phyloP scores from a whole-genome alignment of 1,140 invertebrate species.

The Listronotus oregonensis region DNA sequence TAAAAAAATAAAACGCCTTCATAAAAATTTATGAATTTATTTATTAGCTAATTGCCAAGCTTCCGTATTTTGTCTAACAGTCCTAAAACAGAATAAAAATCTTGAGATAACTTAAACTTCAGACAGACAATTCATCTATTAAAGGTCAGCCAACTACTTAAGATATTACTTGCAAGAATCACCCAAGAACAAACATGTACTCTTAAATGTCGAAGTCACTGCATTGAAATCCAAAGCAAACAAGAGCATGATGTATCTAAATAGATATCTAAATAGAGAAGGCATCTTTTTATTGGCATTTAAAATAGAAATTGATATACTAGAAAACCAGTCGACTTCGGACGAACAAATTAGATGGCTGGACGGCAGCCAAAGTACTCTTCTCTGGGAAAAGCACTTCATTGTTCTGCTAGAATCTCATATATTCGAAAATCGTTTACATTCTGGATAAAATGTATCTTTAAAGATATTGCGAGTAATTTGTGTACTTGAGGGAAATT shows the following conservation, averaged over 20 bases:
- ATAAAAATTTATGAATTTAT: too few species aligned
- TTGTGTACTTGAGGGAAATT: too few species aligned
- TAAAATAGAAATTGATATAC: slow-evolving; percentile 28
- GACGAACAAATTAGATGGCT: slow-evolving; percentile 23
- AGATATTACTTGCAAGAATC: slow-evolving; percentile 12
- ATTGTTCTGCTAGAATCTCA: slow-evolving; percentile 11
- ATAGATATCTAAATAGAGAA: slow-evolving; percentile 27
- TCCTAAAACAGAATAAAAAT: too few species aligned
- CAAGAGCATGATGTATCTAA: slow-evolving; percentile 22
- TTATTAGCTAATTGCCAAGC: too few species aligned
- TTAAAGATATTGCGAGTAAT: too few species aligned
- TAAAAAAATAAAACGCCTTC: too few species aligned
- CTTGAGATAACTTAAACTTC: too few species aligned
- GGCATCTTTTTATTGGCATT: slow-evolving; percentile 22
- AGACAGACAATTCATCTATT: not conserved
- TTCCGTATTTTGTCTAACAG: too few species aligned
- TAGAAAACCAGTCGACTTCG: slow-evolving; percentile 11
- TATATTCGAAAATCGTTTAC: too few species aligned
- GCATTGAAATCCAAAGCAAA: slow-evolving; percentile 12
- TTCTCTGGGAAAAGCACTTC: slow-evolving; percentile 19
- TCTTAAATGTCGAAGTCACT: slow-evolving; percentile 21
- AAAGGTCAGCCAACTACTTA: slow-evolving; percentile 3
- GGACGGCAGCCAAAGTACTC: slow-evolving; percentile 20
- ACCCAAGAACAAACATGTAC: slow-evolving; percentile 7
- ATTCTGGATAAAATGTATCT: too few species aligned